Evolutionary conservation across 2,888 invertebrate genomes (phyloP).

Genomic region (Stenurella melanura): DNA sequence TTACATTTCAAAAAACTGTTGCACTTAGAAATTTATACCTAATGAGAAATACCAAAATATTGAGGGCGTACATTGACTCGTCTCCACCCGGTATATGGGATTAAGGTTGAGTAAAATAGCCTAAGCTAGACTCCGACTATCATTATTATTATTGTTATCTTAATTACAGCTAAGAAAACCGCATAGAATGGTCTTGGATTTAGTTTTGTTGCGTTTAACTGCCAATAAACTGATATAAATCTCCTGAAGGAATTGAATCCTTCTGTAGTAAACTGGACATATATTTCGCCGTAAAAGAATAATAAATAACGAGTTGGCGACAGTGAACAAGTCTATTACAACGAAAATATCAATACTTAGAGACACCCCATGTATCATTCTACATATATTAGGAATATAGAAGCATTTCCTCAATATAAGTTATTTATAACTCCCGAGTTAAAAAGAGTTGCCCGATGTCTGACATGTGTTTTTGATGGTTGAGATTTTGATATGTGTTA

Average conservation of each 20-base stretch:
- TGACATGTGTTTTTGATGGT: slow-evolving; percentile 59
- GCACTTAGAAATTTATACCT: too few species aligned
- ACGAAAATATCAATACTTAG: slow-evolving; percentile 23
- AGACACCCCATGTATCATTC: slow-evolving; percentile 20
- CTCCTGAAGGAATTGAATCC: not conserved
- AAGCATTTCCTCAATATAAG: slow-evolving; percentile 63
- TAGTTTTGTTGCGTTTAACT: too few species aligned
- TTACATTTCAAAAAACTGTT: too few species aligned
- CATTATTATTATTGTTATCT: too few species aligned
- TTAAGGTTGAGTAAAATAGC: too few species aligned
- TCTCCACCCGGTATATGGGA: too few species aligned
- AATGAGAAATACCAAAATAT: too few species aligned
- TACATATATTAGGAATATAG: slow-evolving; percentile 16
- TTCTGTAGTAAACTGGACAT: not conserved
- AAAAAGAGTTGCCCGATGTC: slow-evolving; percentile 53
- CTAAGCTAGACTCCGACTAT: too few species aligned
- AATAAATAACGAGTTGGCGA: not conserved
- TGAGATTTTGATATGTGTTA: slow-evolving; percentile 55
- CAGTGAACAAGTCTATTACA: slow-evolving; percentile 24
- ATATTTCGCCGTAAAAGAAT: not conserved
- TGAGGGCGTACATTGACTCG: too few species aligned
- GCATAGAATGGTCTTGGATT: too few species aligned
- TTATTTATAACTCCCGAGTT: slow-evolving; percentile 62
- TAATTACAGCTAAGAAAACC: too few species aligned
- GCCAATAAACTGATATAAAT: not conserved